Percentiles rank a stretch among this genome's conserved stretches.
phyloP scores from a whole-genome alignment of 2,113 vertebrate genomes.

The Lamprotornis superbus region DNA sequence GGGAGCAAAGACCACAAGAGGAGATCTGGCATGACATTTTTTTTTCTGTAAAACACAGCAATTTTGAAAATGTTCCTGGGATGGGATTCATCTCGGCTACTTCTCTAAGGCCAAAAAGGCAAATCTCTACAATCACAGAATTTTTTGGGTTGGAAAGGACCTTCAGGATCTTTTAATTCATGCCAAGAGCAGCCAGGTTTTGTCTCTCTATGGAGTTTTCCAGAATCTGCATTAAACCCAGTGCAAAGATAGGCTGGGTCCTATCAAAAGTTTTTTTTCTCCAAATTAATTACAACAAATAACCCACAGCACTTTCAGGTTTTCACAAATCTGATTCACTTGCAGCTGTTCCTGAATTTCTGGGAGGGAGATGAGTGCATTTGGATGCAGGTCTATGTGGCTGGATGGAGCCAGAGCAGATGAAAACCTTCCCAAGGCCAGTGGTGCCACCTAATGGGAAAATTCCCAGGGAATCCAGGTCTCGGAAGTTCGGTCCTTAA shows the following conservation, averaged over 20 bases:
- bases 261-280: not conserved
- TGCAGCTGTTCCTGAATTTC: not conserved
- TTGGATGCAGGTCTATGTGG: not conserved
- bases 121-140: not conserved
- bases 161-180: not conserved
- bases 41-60: not conserved
- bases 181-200: not conserved
- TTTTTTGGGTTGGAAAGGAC: not conserved
- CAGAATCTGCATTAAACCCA: not conserved
- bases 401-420: not conserved
- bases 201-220: not conserved
- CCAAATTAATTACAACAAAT: not conserved
- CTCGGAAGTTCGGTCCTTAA: slow-evolving; percentile 29
- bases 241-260: not conserved
- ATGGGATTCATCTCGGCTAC: not conserved
- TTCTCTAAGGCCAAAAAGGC: not conserved
- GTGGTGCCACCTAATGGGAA: slow-evolving; percentile 68
- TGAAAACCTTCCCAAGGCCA: slow-evolving; percentile 17
- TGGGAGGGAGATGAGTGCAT: rapidly evolving
- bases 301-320: not conserved
- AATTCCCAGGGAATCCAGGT: slow-evolving; percentile 5
- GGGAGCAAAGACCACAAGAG: not conserved
- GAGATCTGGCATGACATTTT: not conserved
- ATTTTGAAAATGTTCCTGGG: not conserved
- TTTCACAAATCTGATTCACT: not conserved